Base-by-base conservation (phyloP, 1,140 invertebrate genomes). In the Hypothenemus hampei region DNA sequence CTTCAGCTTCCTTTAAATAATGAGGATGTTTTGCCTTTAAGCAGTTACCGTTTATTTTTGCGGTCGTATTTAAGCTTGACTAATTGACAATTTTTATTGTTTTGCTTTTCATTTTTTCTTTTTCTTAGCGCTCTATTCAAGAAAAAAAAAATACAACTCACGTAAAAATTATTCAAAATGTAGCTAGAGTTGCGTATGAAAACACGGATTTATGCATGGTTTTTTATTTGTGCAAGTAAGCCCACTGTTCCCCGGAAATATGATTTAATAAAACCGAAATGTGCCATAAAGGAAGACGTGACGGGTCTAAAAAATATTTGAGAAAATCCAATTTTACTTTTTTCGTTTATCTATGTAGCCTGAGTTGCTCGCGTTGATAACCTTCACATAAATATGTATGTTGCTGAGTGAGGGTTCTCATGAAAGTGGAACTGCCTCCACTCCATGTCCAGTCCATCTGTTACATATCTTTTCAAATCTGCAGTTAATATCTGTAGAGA, bases 301-400 rank as follows among this genome's bases (percentile, higher is more conserved):
- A 53, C 41, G 41, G 37, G 41, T 53, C 39, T 45, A 53, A 53
- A 53, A 53, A 53, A 53, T 53, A 29, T 45, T 53, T 43, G 18
- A 44, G 41, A 24, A 53, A 45, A 53, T 44, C 44, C 50, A 39
- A 53, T 44, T 53, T 53, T 53, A 23, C 35, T 29, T 19, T 53
- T 43, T 53, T 45, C 50, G 50, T 53, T 49, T 49, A 49, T 49
- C 47, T 39, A n/a, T n/a, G n/a, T n/a, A 49, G 47, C 37, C 33
- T 21, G 24, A 49, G 47, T 40, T 21, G 24, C 18, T 43, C 41
- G 3, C 39, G 37, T 53, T 53, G 43, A 43, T 43, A 43, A 16
- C 36, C 41, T 39, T 53, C 50, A 33, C 37, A 53, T 53, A 53
- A 53, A 53, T 53, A 53, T 53, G 50, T 53, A 53, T 53, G 50